A percentile compares a stretch with the other conserved stretches of the same genome.
Conservation (phyloP, 2,888 invertebrate species). For the Rhogogaster chlorosoma region DNA sequence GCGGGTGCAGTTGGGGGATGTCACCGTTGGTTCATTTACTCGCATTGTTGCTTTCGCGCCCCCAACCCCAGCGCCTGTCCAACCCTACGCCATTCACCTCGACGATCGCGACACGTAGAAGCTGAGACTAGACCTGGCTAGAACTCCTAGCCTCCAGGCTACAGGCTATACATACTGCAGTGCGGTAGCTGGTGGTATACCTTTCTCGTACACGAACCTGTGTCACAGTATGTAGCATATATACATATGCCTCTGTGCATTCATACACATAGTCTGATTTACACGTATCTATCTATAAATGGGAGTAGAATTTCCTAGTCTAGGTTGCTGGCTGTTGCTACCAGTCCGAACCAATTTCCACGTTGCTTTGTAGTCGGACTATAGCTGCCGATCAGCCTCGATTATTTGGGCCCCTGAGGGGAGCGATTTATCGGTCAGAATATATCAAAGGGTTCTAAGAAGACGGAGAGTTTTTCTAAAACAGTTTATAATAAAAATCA, state of each 20-base stretch:
- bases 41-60: constrained; percentile 70
- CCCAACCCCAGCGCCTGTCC: constrained; percentile 47
- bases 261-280: not conserved
- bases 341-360: constrained; percentile 19
- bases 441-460: not conserved
- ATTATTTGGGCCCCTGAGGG: not conserved
- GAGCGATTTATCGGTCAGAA: not conserved
- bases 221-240: not conserved
- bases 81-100: constrained; percentile 34
- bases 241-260: not conserved
- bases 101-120: constrained; percentile 39
- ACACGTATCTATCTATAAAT: not conserved
- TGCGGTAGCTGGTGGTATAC: constrained; percentile 19
- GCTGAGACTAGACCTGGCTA: constrained; percentile 30
- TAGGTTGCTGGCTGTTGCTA: not conserved
- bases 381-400: not conserved
- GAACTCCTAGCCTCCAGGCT: not conserved
- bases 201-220: not conserved
- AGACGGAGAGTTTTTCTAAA: not conserved
- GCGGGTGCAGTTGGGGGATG: constrained; percentile 58
- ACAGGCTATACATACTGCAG: constrained; percentile 22
- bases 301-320: not conserved
- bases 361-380: constrained; percentile 15
- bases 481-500: not conserved
- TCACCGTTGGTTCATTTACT: constrained; percentile 73